Evolutionary conservation across 2,797 vertebrate genomes (phyloP), one percentile per base, ranked within the genome.

Genomic region (Urocyon cinereoargenteus): DNA sequence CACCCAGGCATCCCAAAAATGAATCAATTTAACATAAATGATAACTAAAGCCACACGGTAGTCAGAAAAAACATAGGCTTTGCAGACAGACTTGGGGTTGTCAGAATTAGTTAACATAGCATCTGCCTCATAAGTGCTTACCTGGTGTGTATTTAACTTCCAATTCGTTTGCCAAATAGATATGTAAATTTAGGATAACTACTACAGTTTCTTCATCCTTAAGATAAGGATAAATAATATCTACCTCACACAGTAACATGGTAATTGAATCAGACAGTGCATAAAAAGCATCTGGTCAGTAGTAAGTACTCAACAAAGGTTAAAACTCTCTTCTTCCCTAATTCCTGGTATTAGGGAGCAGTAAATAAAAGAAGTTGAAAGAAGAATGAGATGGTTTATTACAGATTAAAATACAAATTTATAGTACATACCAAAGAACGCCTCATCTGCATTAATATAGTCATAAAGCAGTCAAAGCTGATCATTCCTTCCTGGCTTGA

Each of bases 391-490:
- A 91, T 40, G 6, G 11, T 12, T 84, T 78, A 72, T 21, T 68
- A 77, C 22, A 86, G 2, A 24, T 75, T 90, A 85, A 95, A 75
- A 51, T 26, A 49, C 26, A 72, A 84, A 83, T 87, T 82, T 24
- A 55, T 19, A 18, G 66, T 91, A 99, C 99, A 28, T 98, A 99
- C 99, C 99, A 99, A 96, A 82, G 99, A 99, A 53, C 99, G 99
- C 61, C 99, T 99, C 99, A 99, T 99, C 98, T 99, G 99, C 98
- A 99, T 99, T 86, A 99, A 98, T 98, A 99, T 99, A 96, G 99
- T 99, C 99, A 99, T 99, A 98, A 99, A 99, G 97, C 99, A 99
- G 96, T 99, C 99, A n/a, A 99, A 99, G 95, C 99, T 99, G 95
- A 99, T 99, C 98, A 99, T 99, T 49, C 99, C 99, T 98, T 99